phyloP scores from a whole-genome alignment of 2,797 vertebrate genomes.

The Danio albolineatus region DNA sequence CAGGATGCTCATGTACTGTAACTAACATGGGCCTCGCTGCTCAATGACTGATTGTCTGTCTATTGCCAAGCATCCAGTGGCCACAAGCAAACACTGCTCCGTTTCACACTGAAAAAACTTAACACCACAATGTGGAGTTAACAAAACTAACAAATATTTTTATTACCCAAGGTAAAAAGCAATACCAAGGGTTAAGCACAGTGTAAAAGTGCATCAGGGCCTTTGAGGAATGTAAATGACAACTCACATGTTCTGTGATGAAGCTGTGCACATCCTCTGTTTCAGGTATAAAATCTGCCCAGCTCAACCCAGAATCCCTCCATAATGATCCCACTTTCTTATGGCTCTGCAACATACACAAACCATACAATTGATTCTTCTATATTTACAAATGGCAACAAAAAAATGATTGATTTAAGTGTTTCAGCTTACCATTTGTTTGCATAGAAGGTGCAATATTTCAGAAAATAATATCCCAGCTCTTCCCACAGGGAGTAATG shows the following conservation, averaged over 20 bases:
- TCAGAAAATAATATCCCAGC: slow-evolving; percentile 95
- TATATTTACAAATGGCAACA: not conserved
- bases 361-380: not conserved
- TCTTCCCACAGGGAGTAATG: slow-evolving; percentile 98
- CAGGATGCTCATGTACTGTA: no score
- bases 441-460: slow-evolving; percentile 99
- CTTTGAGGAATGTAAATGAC: not conserved
- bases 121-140: no score
- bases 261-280: slow-evolving; percentile 91
- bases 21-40: no score
- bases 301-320: slow-evolving; percentile 91
- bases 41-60: no score
- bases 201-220: no score
- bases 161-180: no score
- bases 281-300: slow-evolving; percentile 90
- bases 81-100: no score
- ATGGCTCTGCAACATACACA: slow-evolving; percentile 88
- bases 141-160: no score
- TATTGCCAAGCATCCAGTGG: no score
- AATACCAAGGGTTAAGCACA: no score
- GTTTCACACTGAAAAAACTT: no score
- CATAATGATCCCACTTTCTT: slow-evolving; percentile 94
- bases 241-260: slow-evolving; percentile 88
- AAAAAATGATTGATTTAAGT: not conserved
- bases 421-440: slow-evolving; percentile 91